phyloP scores from a whole-genome alignment of 2,888 invertebrate species.

The Exephanes ischioxanthus region DNA sequence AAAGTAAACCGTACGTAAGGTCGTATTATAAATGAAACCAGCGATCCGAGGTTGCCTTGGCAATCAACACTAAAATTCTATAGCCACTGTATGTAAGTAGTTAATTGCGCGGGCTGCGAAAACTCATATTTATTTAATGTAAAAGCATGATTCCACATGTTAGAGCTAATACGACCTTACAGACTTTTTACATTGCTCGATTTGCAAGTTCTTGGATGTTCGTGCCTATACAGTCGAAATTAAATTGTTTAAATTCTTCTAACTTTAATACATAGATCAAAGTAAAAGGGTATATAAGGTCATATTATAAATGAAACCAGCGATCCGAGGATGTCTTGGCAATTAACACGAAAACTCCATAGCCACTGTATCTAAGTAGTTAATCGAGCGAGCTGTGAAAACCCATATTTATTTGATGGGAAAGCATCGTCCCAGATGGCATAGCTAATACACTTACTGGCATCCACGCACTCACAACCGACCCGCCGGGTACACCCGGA shows the following conservation, averaged over 20 bases:
- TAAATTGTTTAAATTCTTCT: too few species aligned
- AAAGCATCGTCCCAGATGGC: conserved; percentile 61
- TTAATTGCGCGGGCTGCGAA: conserved; percentile 12
- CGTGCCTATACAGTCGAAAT: too few species aligned
- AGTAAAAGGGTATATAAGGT: not conserved
- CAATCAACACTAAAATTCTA: too few species aligned
- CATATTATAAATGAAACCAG: not conserved
- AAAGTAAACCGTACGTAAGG: too few species aligned
- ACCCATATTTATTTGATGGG: conserved; percentile 55
- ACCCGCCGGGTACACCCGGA: conserved; percentile 43
- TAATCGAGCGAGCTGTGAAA: conserved; percentile 19
- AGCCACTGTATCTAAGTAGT: conserved; percentile 10
- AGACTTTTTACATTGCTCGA: too few species aligned
- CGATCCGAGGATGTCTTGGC: not conserved
- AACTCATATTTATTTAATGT: conserved; percentile 53
- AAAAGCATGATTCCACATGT: conserved; percentile 56
- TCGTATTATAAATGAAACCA: too few species aligned
- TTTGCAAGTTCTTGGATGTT: too few species aligned
- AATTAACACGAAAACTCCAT: conserved; percentile 21
- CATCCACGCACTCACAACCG: conserved; percentile 57
- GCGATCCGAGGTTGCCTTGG: too few species aligned
- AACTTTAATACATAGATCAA: too few species aligned
- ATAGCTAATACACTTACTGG: conserved; percentile 41
- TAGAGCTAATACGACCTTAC: conserved; percentile 20
- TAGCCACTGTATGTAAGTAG: not conserved